Evolutionary conservation across 2,888 invertebrate genomes (phyloP).

Genomic region (Calameuta pallipes): DNA sequence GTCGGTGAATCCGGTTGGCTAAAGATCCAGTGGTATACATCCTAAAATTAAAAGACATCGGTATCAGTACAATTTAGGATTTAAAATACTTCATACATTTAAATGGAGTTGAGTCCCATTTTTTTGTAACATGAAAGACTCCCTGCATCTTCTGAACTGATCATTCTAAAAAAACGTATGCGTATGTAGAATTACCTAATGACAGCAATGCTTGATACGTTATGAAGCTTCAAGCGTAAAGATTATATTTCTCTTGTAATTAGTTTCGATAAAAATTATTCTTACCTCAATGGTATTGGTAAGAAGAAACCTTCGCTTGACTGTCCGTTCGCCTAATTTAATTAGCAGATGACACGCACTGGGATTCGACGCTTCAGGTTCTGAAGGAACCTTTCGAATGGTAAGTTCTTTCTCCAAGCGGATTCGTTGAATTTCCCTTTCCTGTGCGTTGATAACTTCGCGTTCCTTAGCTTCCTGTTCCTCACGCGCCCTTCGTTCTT

Average conservation of each 20-base stretch:
- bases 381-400: constrained; percentile 76
- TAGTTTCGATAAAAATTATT: not conserved
- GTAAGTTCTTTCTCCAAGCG: constrained; percentile 76
- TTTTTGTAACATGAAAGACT: not conserved
- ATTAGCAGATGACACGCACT: constrained; percentile 87
- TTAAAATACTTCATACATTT: not conserved
- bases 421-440: constrained; percentile 71
- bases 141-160: not conserved
- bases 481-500: constrained; percentile 70
- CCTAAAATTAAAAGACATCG: constrained; percentile 71
- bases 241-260: not conserved
- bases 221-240: not conserved
- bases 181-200: not conserved
- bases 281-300: constrained; percentile 84
- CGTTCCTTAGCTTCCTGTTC: constrained; percentile 68
- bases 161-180: not conserved
- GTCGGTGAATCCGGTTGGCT: constrained; percentile 94
- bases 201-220: not conserved
- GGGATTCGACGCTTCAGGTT: constrained; percentile 78
- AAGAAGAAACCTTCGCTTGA: constrained; percentile 88
- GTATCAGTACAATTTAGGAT: constrained; percentile 17
- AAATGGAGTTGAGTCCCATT: not conserved
- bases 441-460: constrained; percentile 68
- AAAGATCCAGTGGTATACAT: constrained; percentile 94
- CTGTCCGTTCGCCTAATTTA: constrained; percentile 89